phyloP scores from a whole-genome alignment of 2,888 invertebrate genomes.

The Apamea monoglypha region DNA sequence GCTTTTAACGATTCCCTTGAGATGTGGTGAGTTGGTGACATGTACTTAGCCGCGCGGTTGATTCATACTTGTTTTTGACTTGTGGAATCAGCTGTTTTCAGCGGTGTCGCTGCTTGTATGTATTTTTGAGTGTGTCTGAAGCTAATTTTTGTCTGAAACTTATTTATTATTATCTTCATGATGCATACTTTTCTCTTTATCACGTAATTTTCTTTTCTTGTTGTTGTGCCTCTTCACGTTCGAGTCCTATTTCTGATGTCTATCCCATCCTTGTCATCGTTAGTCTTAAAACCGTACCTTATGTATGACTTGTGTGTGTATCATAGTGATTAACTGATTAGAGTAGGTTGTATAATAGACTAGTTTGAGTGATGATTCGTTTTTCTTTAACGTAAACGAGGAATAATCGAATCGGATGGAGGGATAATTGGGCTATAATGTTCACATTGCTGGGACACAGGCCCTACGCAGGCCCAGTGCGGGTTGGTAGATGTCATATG shows the following conservation, averaged over 20 bases:
- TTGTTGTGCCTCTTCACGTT: constrained; percentile 4
- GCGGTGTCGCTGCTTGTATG: background rate
- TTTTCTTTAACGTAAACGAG: background rate
- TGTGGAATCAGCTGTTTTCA: constrained; percentile 40
- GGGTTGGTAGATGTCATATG: background rate
- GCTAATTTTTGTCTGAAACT: background rate
- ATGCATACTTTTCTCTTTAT: constrained; percentile 23
- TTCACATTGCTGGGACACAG: background rate
- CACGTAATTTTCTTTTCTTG: background rate
- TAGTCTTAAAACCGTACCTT: background rate
- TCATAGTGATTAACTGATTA: background rate
- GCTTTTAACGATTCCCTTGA: constrained; percentile 38
- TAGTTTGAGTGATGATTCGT: background rate
- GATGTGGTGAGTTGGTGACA: constrained; percentile 16
- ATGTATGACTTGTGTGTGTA: background rate
- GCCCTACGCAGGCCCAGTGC: background rate
- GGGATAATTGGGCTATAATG: background rate
- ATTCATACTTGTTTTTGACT: constrained; percentile 44
- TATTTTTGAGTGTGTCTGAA: constrained; percentile 17
- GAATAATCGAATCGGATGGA: too few relatives aligned
- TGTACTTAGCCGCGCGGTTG: constrained; percentile 34
- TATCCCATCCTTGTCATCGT: background rate
- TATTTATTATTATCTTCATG: constrained; percentile 31
- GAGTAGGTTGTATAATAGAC: background rate
- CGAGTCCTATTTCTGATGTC: background rate